Conservation (phyloP, 2,113 vertebrate genomes). For the Condylura cristata region DNA sequence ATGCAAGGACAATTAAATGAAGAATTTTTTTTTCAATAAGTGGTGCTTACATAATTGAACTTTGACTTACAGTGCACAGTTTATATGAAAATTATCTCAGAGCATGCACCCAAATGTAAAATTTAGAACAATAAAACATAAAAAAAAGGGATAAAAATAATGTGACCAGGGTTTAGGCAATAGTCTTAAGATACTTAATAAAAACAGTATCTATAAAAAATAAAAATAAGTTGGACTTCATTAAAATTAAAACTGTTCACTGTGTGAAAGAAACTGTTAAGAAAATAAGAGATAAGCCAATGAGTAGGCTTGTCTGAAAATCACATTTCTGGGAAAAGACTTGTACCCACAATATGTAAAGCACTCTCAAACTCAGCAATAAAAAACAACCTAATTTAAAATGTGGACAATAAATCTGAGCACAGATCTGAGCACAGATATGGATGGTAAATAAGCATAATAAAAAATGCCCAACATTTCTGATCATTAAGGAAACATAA, state of each 20-base stretch:
- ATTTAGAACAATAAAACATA: not conserved
- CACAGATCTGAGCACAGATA: not conserved
- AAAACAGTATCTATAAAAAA: not conserved
- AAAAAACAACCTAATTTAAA: not conserved
- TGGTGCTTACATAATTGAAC: not conserved
- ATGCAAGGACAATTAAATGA: not conserved
- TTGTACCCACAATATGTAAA: not conserved
- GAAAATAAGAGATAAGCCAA: not conserved
- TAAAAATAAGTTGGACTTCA: not conserved
- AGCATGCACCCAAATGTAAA: not conserved
- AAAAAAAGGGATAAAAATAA: not conserved
- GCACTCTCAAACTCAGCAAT: not conserved
- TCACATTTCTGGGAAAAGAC: not conserved
- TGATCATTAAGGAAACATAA: not conserved
- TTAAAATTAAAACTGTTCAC: not conserved
- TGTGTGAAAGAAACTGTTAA: not conserved
- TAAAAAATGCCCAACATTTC: not conserved
- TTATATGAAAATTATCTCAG: not conserved
- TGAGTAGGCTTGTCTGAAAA: not conserved
- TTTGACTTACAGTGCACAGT: not conserved
- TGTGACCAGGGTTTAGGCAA: not conserved
- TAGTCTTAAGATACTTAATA: not conserved
- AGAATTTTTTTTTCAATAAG: not conserved
- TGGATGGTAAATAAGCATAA: not conserved
- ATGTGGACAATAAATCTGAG: not conserved